Evolutionary conservation across 2,888 invertebrate genomes (phyloP).

Genomic region (Papilio demoleus): DNA sequence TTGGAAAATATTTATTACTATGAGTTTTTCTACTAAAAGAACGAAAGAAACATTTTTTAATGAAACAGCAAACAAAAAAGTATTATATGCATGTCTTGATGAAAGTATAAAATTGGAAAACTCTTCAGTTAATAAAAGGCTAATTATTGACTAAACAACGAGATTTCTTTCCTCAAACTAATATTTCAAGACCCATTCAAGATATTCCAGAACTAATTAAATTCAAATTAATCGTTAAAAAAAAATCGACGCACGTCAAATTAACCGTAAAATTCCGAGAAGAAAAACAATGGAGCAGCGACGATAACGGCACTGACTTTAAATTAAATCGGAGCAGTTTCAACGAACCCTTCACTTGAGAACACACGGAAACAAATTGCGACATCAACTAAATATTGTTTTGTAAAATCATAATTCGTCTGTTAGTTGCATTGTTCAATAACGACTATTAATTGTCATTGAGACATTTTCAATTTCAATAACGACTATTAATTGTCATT

Average conservation of each 20-base stretch:
- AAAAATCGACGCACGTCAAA: constrained; percentile 80
- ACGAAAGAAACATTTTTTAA: no score
- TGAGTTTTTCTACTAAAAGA: no score
- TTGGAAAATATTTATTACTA: no score
- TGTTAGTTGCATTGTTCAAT: no score
- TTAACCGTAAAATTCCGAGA: constrained; percentile 81
- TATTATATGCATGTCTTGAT: no score
- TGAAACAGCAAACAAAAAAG: no score
- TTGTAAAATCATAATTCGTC: neutral
- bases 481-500: no score
- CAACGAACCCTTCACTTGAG: constrained; percentile 75
- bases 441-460: no score
- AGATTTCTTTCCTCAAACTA: neutral
- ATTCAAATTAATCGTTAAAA: constrained; percentile 75
- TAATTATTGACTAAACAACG: neutral
- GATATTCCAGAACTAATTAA: constrained; percentile 77
- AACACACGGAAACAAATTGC: constrained; percentile 52
- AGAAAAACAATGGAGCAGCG: constrained; percentile 81
- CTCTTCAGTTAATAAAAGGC: neutral
- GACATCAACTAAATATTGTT: neutral
- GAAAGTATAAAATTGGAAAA: no score
- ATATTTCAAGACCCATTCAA: constrained; percentile 49
- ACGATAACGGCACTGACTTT: constrained; percentile 79
- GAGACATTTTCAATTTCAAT: no score
- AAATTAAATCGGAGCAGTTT: constrained; percentile 81